A percentile compares a stretch with the other conserved stretches of the same genome.
Evolutionary conservation across 2,888 invertebrate species (phyloP).

Genomic region (Pasiphila rectangulata): DNA sequence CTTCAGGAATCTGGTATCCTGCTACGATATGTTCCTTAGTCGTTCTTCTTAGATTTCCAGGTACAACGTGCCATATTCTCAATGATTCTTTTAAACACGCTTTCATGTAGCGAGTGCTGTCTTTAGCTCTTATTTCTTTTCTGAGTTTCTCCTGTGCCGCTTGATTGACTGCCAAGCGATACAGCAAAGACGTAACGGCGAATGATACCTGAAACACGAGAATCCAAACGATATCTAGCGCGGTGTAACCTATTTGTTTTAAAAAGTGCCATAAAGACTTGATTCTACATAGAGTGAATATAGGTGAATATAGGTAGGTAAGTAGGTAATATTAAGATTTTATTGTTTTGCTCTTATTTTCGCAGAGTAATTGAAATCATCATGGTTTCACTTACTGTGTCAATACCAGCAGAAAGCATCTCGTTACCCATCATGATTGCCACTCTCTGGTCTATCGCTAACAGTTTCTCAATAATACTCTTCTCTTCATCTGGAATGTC

Average conservation of each 20-base stretch:
- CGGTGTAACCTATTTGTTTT: background rate
- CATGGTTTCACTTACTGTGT: constrained; percentile 78
- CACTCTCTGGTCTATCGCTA: constrained; percentile 81
- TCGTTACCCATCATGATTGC: constrained; percentile 86
- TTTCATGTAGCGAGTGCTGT: constrained; percentile 72
- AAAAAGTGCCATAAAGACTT: too few relatives aligned
- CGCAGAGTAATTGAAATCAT: too few relatives aligned
- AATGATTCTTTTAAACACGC: constrained; percentile 84
- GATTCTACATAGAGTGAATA: too few relatives aligned
- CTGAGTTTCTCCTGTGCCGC: constrained; percentile 75
- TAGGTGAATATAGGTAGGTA: too few relatives aligned
- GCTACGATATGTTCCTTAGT: constrained; percentile 63
- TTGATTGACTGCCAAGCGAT: constrained; percentile 78
- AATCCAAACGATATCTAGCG: too few relatives aligned
- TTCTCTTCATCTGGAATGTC: constrained; percentile 70
- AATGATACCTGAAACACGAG: constrained; percentile 63
- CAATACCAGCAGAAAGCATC: constrained; percentile 85
- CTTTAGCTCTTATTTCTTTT: constrained; percentile 51
- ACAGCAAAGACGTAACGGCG: constrained; percentile 64
- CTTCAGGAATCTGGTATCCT: constrained; percentile 67
- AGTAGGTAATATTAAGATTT: too few relatives aligned
- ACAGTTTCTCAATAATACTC: constrained; percentile 84
- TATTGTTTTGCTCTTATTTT: too few relatives aligned
- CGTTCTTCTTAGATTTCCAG: constrained; percentile 60
- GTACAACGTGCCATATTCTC: constrained; percentile 64